Base-by-base conservation (phyloP, 1,140 invertebrate species). In the Brachionus plicatilis region DNA sequence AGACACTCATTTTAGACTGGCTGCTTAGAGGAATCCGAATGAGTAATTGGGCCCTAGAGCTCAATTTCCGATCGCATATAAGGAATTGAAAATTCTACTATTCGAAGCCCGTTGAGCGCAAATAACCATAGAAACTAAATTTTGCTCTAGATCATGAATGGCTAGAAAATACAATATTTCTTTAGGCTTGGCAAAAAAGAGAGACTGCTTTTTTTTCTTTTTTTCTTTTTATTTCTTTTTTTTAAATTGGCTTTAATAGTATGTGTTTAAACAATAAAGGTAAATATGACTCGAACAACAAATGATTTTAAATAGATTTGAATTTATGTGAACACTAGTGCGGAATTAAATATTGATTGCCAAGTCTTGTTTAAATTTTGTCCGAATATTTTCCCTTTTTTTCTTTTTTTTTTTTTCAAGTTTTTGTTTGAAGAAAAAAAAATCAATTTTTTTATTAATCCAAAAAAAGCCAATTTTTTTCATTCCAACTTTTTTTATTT, bases 91-190 rank as follows among this genome's bases (percentile, higher is more conserved):
- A 24, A 20, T 8, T 17, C 8, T 7, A 20, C 20, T 60, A 37
- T 60, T 60, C 17, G 53, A 60, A 60, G 17, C 53, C 53, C 53
- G 53, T 60, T 24, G 53, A 60, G 53, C 53, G n/a, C 53, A 17
- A 43, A 72, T 72, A 72, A 72, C 68, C 68, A 72, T 72, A 43
- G 68, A 72, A 72, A 72, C 68, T 45, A 41, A 70, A 17, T 45
- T 72, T 68, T 68, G 27, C 33, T 68, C 37, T 72, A 72, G 68
- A 72, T 72, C 68, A 72, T 72, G 4, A 72, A 43, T 72, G 68
- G 68, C 68, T 72, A 72, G 37, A 72, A 72, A 72, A 17, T 72
- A 72, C 68, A 72, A 72, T 68, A 72, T 72, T 72, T 72, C 68
- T 72, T 72, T 72, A 72, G 68, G 68, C 68, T 72, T 72, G 68